Evolutionary conservation across 2,797 vertebrate genomes (phyloP), one percentile per base, ranked within the genome.

Genomic region (Phalloptychus januarius): DNA sequence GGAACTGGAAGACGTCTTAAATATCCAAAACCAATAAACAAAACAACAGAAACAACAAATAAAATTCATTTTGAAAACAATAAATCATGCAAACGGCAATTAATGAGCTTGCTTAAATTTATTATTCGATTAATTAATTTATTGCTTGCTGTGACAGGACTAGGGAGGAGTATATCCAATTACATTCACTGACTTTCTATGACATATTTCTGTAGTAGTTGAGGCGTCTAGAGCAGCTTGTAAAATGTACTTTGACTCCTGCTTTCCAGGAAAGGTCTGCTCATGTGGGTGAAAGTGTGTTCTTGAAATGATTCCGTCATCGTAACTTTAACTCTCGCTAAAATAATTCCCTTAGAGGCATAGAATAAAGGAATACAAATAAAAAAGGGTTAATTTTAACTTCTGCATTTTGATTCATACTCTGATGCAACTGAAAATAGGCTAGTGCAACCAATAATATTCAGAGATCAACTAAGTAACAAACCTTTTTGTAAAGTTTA

Each of bases 171-270:
- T 56, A 4, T 20, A n/a, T 23, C 16, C 33, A 20, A 23, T 54
- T 50, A 65, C 46, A 13, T 45, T 78, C 61, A 44, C 10, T 42
- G 65, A 67, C 48, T 50, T 61, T 74, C n/a, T 76, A 15, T n/a
- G 18, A 73, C 58, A 50, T 40, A 48, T 58, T 23, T 48, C 38
- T 42, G 2, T 58, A 44, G 23, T 16, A 5, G 36, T 42, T 42
- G 6, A 75, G 38, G 45, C 18, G 3, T 48, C 10, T 69, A 8
- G 42, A 12, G 58, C 48, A 58, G 44, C 6, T 18, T 54, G 61
- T 18, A 33, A 58, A 45, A 56, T 42, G 33, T 48, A 67, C 40
- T 71, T 45, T 13, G 28, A 44, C n/a, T 61, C 61, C 46, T 20
- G 33, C 11, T 79, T 76, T 67, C 58, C 28, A 71, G 45, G 28